Percentiles rank a stretch among this genome's conserved stretches.
phyloP scores from a whole-genome alignment of 2,113 vertebrate species.

The Gobio gobio region DNA sequence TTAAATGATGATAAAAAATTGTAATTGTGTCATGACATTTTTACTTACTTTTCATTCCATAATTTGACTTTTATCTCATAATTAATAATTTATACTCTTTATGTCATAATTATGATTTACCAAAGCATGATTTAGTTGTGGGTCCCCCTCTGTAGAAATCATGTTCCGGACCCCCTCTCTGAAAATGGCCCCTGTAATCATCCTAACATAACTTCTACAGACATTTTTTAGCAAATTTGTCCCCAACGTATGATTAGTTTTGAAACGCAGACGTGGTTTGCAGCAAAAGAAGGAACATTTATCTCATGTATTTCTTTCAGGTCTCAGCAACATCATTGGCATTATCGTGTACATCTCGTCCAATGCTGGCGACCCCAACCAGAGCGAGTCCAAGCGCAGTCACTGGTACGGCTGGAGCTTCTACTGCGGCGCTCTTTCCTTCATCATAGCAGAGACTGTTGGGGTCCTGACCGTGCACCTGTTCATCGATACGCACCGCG shows the following conservation, averaged over 20 bases:
- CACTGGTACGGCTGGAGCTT: constrained; percentile 99
- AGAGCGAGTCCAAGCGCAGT: constrained; percentile 97
- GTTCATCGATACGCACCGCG: constrained; percentile 94
- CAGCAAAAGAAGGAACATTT: not conserved
- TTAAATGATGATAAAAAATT: no score
- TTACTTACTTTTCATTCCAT: no score
- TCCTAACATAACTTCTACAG: not conserved
- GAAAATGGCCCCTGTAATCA: no score
- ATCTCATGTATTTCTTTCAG: constrained; percentile 64
- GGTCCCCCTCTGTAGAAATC: no score
- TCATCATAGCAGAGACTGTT: constrained; percentile 96
- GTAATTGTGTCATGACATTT: no score
- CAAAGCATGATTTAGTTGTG: no score
- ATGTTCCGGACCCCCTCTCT: no score
- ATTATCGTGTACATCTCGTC: constrained; percentile 99
- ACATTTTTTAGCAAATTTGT: not conserved
- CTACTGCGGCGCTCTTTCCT: constrained; percentile 96
- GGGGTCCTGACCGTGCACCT: constrained; percentile 95
- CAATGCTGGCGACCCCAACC: constrained; percentile 91
- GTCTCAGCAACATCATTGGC: constrained; percentile 97
- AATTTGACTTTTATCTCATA: no score
- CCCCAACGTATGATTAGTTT: not conserved
- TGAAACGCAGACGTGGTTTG: not conserved
- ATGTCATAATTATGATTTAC: no score
- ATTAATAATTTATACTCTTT: no score